phyloP scores from a whole-genome alignment of 1,140 invertebrate genomes.

The Macrobrachium rosenbergii region DNA sequence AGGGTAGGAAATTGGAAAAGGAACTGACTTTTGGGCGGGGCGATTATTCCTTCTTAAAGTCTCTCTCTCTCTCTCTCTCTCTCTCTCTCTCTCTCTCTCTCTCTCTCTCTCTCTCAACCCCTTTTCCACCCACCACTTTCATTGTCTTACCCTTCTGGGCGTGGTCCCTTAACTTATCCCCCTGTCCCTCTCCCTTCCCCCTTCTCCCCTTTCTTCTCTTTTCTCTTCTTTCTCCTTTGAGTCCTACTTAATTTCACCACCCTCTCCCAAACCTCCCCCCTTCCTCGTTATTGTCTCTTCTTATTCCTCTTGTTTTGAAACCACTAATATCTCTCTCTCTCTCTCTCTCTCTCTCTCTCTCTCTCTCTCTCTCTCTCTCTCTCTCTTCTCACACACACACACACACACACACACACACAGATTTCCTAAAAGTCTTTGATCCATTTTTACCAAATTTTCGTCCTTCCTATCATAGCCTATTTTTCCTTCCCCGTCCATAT shows the following conservation, averaged over 20 bases:
- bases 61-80: not conserved
- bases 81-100: conserved; percentile 2
- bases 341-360: too few relatives aligned
- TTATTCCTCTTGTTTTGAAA: not conserved
- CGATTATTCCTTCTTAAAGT: not conserved
- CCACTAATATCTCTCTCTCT: too few relatives aligned
- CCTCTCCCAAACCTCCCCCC: not conserved
- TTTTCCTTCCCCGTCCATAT: too few relatives aligned
- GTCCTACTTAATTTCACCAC: not conserved
- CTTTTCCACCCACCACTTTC: not conserved
- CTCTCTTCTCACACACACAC: too few relatives aligned
- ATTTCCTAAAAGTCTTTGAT: too few relatives aligned
- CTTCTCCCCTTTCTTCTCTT: not conserved
- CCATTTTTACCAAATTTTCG: too few relatives aligned
- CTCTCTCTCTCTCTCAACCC: not conserved
- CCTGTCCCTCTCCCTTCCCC: not conserved
- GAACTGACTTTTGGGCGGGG: not conserved
- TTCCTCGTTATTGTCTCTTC: not conserved
- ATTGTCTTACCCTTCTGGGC: not conserved
- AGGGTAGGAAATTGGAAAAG: too few relatives aligned
- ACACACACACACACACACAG: too few relatives aligned
- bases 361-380: too few relatives aligned
- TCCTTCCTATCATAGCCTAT: too few relatives aligned
- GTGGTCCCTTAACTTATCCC: not conserved
- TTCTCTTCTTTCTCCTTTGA: not conserved